A percentile compares a stretch with the other conserved stretches of the same genome.
phyloP scores from a whole-genome alignment of 1,140 invertebrate species.

The Hesperophylax magnus region DNA sequence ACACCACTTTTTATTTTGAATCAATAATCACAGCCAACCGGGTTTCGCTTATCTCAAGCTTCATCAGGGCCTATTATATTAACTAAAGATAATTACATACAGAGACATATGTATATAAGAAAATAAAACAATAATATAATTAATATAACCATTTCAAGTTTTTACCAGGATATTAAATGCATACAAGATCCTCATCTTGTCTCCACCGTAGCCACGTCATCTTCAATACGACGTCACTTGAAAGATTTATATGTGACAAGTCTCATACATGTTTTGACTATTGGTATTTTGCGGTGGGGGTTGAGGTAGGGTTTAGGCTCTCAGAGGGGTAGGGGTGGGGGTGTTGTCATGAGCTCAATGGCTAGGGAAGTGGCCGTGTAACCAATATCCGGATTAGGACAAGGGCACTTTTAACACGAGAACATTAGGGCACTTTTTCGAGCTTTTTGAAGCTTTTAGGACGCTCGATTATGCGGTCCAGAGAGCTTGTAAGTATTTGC shows the following conservation, averaged over 20 bases:
- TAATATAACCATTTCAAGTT: background rate
- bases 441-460: background rate
- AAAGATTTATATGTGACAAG: conserved; percentile 57
- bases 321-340: conserved; percentile 22
- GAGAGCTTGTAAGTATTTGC: conserved; percentile 26
- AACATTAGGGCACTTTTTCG: no score
- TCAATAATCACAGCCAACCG: no score
- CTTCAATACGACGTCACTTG: conserved; percentile 41
- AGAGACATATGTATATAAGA: no score
- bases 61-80: no score
- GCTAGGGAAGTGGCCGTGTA: conserved; percentile 53
- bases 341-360: conserved; percentile 4
- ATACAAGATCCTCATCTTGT: background rate
- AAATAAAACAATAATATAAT: no score
- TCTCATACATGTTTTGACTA: conserved; percentile 56
- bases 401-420: background rate
- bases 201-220: conserved; percentile 30
- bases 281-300: conserved; percentile 41
- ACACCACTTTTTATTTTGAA: no score
- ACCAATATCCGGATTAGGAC: conserved; percentile 54
- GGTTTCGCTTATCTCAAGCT: no score
- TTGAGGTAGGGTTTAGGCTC: background rate
- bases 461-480: conserved; percentile 13
- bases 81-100: no score
- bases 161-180: background rate